phyloP scores from a whole-genome alignment of 2,888 invertebrate species.

The Microctonus hyperodae region DNA sequence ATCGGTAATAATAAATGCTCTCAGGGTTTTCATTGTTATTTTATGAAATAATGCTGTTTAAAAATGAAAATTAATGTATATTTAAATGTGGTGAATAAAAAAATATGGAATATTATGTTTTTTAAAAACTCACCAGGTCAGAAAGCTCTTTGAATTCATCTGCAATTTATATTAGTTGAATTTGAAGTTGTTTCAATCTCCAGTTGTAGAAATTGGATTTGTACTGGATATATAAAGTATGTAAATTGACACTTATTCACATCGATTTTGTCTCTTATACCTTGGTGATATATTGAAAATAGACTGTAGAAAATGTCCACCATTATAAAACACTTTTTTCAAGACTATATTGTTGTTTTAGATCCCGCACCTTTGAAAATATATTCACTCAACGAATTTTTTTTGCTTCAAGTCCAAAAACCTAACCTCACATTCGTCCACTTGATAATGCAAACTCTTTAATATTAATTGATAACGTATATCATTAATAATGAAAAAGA shows the following conservation, averaged over 20 bases:
- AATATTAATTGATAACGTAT: no score
- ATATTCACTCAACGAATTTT: background rate
- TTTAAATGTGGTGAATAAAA: no score
- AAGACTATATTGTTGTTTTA: no score
- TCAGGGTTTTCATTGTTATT: background rate
- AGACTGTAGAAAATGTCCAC: constrained; percentile 39
- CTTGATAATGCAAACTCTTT: no score
- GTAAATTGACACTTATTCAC: constrained; percentile 63
- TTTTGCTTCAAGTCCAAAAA: no score
- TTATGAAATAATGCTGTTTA: background rate
- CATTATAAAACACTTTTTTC: constrained; percentile 18
- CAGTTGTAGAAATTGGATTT: constrained; percentile 66
- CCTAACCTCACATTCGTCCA: no score
- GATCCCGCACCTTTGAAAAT: background rate
- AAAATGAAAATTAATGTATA: background rate
- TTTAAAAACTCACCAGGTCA: constrained; percentile 52
- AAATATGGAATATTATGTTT: background rate
- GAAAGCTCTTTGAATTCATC: constrained; percentile 52
- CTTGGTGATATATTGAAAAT: constrained; percentile 20
- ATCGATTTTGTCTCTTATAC: no score
- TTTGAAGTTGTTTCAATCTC: constrained; percentile 49
- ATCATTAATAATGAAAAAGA: no score
- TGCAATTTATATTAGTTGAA: constrained; percentile 58
- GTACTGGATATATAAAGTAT: constrained; percentile 63
- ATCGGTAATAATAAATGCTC: background rate